Evolutionary conservation across 2,888 invertebrate species (phyloP).

Genomic region (Hyalella azteca): DNA sequence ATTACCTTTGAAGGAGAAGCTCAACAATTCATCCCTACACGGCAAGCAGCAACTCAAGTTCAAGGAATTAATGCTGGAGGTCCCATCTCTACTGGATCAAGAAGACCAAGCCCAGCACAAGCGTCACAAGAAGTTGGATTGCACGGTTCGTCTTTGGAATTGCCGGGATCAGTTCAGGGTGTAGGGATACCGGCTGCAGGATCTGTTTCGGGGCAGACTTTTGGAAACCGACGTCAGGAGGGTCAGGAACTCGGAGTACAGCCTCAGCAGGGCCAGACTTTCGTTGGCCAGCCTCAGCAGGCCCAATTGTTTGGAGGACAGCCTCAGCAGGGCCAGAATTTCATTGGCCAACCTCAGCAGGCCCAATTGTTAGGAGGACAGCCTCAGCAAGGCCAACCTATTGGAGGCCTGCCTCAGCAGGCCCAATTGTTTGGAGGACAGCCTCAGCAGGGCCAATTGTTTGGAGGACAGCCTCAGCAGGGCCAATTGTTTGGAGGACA

Average conservation of each 20-base stretch:
- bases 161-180: background rate
- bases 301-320: too few relatives aligned
- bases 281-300: too few relatives aligned
- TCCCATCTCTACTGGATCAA: background rate
- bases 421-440: background rate
- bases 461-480: background rate
- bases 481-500: background rate
- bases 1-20: slow-evolving; percentile 41
- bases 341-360: too few relatives aligned
- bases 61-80: background rate
- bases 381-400: background rate
- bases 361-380: background rate
- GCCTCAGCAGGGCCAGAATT: too few relatives aligned
- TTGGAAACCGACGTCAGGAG: too few relatives aligned
- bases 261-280: too few relatives aligned
- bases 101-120: background rate
- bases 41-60: background rate
- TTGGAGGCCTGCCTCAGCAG: background rate
- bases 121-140: background rate
- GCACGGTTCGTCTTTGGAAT: background rate
- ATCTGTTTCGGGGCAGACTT: too few relatives aligned
- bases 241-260: too few relatives aligned
- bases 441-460: background rate
- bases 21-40: background rate
- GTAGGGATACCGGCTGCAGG: too few relatives aligned